Base-by-base conservation (phyloP, 2,113 vertebrate species). In the Anarhynchus alexandrinus region DNA sequence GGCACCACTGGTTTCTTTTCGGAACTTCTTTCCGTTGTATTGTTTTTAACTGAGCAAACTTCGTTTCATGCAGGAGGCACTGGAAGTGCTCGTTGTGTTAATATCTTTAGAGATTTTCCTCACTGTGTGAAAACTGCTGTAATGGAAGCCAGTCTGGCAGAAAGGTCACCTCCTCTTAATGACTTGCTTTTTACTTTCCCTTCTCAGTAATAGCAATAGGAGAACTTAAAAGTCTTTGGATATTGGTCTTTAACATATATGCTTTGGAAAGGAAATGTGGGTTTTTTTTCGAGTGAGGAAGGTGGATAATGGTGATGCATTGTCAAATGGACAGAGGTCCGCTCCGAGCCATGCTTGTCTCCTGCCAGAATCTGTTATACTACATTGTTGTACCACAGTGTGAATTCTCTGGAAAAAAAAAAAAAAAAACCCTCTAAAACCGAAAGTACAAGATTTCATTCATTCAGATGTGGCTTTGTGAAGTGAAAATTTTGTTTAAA, bases 121-220 rank as follows among this genome's bases (percentile, higher is more conserved):
- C 85, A 20, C 73, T 54, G 64, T 85, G 65, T 86, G 74, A 88
- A 94, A 90, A 85, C n/a, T 72, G 54, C 80, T 91, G 65, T 77
- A 74, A 82, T 88, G 84, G 91, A 85, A 97, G 23, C 40, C 61
- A 80, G 59, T 54, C 66, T 91, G 85, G 76, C 64, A 83, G 78
- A 95, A 95, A 96, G 78, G 91, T 95, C 94, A 90, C 82, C 86
- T 96, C 73, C 62, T 93, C 62, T 57, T 66, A 90, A 94, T 78
- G 55, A 52, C 26, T 89, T 85, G 36, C 45, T 43, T 86, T 92
- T 92, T 70, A 58, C 45, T 74, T 95, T 70, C 51, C 42, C 59
- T 43, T 89, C 69, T 94, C 66, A 29, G 36, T 45, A 90, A 29
- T 7, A 85, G 83, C 42, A 79, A n/a, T n/a, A 81, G 76, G 69